Evolutionary conservation across 2,888 invertebrate species (phyloP).

Genomic region (Oligia latruncula): DNA sequence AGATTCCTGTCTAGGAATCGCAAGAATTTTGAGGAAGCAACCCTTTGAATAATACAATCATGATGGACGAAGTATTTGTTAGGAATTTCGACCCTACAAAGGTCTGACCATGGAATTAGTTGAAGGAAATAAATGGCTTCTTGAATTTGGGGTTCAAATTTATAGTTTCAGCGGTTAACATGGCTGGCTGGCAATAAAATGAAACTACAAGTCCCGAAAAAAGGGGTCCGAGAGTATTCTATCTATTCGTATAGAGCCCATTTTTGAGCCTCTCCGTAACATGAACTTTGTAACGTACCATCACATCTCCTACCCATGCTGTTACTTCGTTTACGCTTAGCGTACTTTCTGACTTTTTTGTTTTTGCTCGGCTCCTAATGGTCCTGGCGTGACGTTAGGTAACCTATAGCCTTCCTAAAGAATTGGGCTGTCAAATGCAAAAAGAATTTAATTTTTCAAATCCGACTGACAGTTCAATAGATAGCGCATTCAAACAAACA

Average conservation of each 20-base stretch:
- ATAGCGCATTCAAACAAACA: background rate
- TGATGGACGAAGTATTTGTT: conserved; percentile 17
- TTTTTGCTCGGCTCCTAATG: too few relatives aligned
- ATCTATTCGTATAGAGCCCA: too few relatives aligned
- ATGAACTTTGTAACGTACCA: background rate
- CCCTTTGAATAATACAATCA: conserved; percentile 46
- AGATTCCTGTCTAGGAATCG: conserved; percentile 6
- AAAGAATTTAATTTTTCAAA: background rate
- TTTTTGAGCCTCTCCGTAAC: background rate
- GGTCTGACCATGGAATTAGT: conserved; percentile 18
- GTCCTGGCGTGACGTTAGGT: background rate
- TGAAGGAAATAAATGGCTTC: conserved; percentile 14
- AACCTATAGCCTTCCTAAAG: background rate
- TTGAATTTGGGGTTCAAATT: background rate
- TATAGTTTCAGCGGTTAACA: background rate
- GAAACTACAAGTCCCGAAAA: background rate
- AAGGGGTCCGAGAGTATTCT: background rate
- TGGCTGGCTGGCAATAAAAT: background rate
- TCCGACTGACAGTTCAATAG: background rate
- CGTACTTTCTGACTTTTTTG: too few relatives aligned
- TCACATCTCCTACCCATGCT: too few relatives aligned
- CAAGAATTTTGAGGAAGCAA: conserved; percentile 31
- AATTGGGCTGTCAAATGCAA: background rate
- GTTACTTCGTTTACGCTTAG: too few relatives aligned
- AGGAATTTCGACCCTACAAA: conserved; percentile 34